A percentile compares a stretch with the other conserved stretches of the same genome.
phyloP scores from a whole-genome alignment of 64 coral and sea anemone species.

The Montipora cactus region DNA sequence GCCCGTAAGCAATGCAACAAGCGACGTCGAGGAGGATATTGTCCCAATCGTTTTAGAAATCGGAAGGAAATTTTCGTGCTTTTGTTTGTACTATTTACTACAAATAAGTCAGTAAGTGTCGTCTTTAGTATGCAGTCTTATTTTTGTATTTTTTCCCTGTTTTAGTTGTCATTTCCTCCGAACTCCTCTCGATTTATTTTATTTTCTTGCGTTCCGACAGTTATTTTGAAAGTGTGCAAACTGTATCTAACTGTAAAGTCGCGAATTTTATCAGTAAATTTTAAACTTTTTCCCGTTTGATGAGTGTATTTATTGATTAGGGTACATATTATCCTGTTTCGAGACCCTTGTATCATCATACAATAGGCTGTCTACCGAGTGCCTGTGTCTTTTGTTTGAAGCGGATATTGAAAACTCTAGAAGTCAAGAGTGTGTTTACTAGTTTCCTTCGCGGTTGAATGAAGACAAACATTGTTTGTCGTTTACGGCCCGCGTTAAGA shows the following conservation, averaged over 20 bases:
- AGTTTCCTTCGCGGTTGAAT: not conserved
- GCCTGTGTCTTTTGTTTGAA: not conserved
- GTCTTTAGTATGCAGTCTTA: not conserved
- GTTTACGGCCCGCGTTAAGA: not conserved
- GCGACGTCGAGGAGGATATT: not conserved
- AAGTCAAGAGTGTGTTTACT: slow-evolving; percentile 59
- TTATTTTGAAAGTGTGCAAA: slow-evolving; percentile 5
- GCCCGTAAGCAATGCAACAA: not conserved
- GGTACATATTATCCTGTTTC: no score
- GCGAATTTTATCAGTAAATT: slow-evolving; percentile 58
- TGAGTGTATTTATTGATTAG: not conserved
- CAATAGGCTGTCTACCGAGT: not conserved
- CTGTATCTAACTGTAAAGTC: slow-evolving; percentile 48
- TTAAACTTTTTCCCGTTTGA: not conserved
- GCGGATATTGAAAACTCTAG: slow-evolving; percentile 43
- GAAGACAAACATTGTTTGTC: slow-evolving; percentile 63
- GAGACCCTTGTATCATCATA: not conserved
- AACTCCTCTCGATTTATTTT: not conserved
- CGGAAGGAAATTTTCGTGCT: not conserved
- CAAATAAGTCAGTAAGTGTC: not conserved
- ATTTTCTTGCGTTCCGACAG: not conserved
- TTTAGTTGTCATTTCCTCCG: not conserved
- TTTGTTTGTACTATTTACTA: not conserved
- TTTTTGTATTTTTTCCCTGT: not conserved
- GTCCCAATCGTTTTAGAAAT: not conserved